Evolutionary conservation across 2,888 invertebrate genomes (phyloP).

Genomic region (Ectemnius lituratus): DNA sequence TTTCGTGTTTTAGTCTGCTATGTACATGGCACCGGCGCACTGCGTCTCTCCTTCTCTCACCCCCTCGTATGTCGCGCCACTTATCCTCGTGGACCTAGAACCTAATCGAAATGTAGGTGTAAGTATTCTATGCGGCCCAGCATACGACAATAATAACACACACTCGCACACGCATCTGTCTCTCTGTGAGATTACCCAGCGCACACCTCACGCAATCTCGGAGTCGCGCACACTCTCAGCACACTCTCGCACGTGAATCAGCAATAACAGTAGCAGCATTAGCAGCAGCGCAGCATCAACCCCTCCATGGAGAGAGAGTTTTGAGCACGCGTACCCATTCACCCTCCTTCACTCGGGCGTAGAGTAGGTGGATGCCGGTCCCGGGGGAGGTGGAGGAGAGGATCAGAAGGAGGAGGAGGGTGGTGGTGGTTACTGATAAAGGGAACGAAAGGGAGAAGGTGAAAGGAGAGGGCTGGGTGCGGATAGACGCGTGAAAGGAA

Average conservation of each 20-base stretch:
- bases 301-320: too few relatives aligned
- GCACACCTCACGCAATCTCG: neutral
- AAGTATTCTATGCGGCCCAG: neutral
- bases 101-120: neutral
- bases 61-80: too few relatives aligned
- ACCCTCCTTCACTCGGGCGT: neutral
- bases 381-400: neutral
- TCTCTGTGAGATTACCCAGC: neutral
- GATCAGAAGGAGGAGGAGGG: neutral
- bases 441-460: neutral
- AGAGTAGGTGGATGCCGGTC: neutral
- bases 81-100: neutral
- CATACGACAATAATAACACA: neutral
- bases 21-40: neutral
- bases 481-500: too few relatives aligned
- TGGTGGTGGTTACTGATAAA: neutral
- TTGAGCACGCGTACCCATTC: slow-evolving; percentile 2
- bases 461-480: neutral
- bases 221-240: too few relatives aligned
- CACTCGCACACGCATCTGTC: neutral
- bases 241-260: too few relatives aligned
- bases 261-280: too few relatives aligned
- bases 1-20: neutral
- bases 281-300: too few relatives aligned
- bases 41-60: neutral